A percentile compares a stretch with the other conserved stretches of the same genome.
phyloP scores from a whole-genome alignment of 2,888 invertebrate species.

The Ganaspis brasiliensis region DNA sequence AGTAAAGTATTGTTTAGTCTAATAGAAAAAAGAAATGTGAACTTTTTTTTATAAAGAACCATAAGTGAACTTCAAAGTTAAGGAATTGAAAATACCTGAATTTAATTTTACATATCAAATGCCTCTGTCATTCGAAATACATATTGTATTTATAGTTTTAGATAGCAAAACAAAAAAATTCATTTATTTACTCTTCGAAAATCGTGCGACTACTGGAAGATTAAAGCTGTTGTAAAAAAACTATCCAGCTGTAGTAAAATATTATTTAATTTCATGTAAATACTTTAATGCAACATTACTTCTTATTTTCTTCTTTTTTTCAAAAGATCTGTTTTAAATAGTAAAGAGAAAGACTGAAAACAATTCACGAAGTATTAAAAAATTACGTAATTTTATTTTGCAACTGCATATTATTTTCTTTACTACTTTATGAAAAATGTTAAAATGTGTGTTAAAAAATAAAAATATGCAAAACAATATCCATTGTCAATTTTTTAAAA shows the following conservation, averaged over 20 bases:
- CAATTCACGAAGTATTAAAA: too few relatives aligned
- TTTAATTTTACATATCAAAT: slow-evolving; percentile 39
- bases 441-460: too few relatives aligned
- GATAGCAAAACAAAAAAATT: neutral
- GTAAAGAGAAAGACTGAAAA: too few relatives aligned
- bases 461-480: too few relatives aligned
- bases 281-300: neutral
- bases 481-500: too few relatives aligned
- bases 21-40: neutral
- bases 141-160: slow-evolving; percentile 22
- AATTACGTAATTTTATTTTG: too few relatives aligned
- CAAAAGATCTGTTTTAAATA: too few relatives aligned
- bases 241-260: neutral
- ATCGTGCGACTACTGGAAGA: slow-evolving; percentile 37
- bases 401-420: too few relatives aligned
- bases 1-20: neutral
- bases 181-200: neutral
- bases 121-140: neutral
- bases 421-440: too few relatives aligned
- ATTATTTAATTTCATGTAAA: neutral
- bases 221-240: neutral
- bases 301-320: too few relatives aligned
- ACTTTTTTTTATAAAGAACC: neutral
- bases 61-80: slow-evolving; percentile 17
- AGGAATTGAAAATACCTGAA: slow-evolving; percentile 41